Evolutionary conservation across 2,888 invertebrate species (phyloP).

Genomic region (Lordiphosa fenestrarum): DNA sequence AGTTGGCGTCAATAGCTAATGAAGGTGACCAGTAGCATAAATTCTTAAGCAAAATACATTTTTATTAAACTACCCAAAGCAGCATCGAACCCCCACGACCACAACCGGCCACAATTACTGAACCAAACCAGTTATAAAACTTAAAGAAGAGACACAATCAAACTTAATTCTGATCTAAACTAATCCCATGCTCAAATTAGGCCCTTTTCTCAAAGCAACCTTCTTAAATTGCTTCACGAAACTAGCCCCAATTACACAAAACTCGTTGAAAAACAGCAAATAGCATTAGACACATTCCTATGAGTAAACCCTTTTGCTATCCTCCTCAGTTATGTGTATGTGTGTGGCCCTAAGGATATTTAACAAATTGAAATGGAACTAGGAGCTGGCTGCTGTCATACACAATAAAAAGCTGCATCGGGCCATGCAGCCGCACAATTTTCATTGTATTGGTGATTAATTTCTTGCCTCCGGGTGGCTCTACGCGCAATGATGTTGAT

Average conservation of each 20-base stretch:
- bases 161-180: too few species aligned
- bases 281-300: conserved; percentile 55
- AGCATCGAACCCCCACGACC: too few species aligned
- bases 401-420: conserved; percentile 45
- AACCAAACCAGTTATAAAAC: too few species aligned
- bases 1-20: too few species aligned
- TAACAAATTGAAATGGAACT: conserved; percentile 33
- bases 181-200: too few species aligned
- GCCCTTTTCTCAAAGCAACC: conserved; percentile 1
- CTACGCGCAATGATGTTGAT: conserved; percentile 18
- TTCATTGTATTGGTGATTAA: conserved; percentile 72
- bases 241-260: conserved; percentile 6
- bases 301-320: conserved; percentile 25
- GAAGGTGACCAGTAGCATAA: too few species aligned
- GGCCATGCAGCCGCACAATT: conserved; percentile 57
- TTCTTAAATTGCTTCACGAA: too few species aligned
- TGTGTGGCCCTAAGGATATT: conserved; percentile 60
- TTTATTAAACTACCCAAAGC: too few species aligned
- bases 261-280: conserved; percentile 27
- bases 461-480: conserved; percentile 57
- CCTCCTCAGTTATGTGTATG: conserved; percentile 12
- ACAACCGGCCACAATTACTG: too few species aligned
- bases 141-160: too few species aligned
- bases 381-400: conserved; percentile 1
- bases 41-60: too few species aligned